These are phyloP conservation scores for Phyllopteryx taeniolatus DNA, from an alignment of 2,113 vertebrate genomes.

Conservation along the genomic window DNA sequence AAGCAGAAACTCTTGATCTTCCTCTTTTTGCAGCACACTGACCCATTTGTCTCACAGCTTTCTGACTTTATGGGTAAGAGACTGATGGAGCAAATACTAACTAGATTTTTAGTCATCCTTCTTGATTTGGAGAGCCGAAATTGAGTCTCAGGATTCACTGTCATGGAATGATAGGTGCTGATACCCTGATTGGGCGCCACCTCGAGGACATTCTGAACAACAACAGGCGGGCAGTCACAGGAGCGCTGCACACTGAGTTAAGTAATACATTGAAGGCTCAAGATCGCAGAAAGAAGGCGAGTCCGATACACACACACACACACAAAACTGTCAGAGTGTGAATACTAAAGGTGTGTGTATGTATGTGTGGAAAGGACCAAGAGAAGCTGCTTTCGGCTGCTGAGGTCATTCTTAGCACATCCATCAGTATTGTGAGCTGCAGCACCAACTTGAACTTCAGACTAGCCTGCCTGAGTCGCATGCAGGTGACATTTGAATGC, in stretches of 20 bases:
- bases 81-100: constrained; percentile 1
- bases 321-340: neutral
- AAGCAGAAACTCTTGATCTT: constrained; percentile 74
- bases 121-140: neutral
- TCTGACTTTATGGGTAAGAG: constrained; percentile 67
- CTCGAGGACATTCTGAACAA: constrained; percentile 69
- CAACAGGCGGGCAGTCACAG: constrained; percentile 60
- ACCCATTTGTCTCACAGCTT: constrained; percentile 68
- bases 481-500: constrained; percentile 62
- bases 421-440: constrained; percentile 65
- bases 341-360: constrained; percentile 3
- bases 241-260: constrained; percentile 59
- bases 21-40: constrained; percentile 73
- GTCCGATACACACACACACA: neutral
- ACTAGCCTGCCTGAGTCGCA: constrained; percentile 61
- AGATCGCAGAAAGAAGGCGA: constrained; percentile 58
- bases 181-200: constrained; percentile 65
- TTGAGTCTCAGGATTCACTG: neutral
- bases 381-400: constrained; percentile 56
- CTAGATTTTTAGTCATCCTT: neutral
- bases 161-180: constrained; percentile 43
- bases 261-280: constrained; percentile 46
- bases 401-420: constrained; percentile 64
- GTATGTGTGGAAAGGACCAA: constrained; percentile 47
- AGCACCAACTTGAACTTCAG: constrained; percentile 72